These are phyloP conservation scores for Salminus brasiliensis DNA, from an alignment of 2,113 vertebrate genomes.

Conservation along the genomic window DNA sequence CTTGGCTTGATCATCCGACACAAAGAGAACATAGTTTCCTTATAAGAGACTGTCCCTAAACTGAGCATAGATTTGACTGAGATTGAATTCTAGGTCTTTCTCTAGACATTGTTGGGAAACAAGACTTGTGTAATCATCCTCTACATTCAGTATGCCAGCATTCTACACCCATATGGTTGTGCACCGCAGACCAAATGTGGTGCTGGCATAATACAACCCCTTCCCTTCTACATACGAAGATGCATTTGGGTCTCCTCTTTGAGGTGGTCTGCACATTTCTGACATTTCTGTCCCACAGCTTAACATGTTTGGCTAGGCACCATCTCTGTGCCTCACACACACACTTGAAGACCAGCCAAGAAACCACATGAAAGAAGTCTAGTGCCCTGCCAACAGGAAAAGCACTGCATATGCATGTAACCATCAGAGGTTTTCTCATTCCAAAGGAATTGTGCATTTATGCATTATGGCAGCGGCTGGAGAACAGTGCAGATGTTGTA, in stretches of 20 bases:
- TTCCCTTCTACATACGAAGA: background rate
- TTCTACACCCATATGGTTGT: background rate
- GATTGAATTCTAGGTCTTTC: background rate
- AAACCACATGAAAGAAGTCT: conserved; percentile 3
- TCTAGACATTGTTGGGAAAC: background rate
- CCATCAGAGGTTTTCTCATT: background rate
- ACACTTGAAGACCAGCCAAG: conserved; percentile 1
- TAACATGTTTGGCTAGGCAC: background rate
- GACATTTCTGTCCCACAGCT: background rate
- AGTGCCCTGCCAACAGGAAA: background rate
- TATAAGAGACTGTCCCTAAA: background rate
- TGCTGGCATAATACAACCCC: background rate
- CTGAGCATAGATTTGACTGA: background rate
- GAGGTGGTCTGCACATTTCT: background rate
- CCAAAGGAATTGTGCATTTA: conserved; percentile 15
- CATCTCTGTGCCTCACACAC: background rate
- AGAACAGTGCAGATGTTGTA: conserved; percentile 13
- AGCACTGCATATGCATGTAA: background rate
- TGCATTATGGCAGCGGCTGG: background rate
- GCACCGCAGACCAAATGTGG: background rate
- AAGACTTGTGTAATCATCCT: background rate
- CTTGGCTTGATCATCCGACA: background rate
- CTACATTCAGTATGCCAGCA: background rate
- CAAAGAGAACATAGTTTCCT: background rate
- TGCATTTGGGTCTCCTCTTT: background rate